These are phyloP conservation scores for Typhlichthys subterraneus DNA, from an alignment of 2,797 vertebrate species.

Conservation along the genomic window DNA sequence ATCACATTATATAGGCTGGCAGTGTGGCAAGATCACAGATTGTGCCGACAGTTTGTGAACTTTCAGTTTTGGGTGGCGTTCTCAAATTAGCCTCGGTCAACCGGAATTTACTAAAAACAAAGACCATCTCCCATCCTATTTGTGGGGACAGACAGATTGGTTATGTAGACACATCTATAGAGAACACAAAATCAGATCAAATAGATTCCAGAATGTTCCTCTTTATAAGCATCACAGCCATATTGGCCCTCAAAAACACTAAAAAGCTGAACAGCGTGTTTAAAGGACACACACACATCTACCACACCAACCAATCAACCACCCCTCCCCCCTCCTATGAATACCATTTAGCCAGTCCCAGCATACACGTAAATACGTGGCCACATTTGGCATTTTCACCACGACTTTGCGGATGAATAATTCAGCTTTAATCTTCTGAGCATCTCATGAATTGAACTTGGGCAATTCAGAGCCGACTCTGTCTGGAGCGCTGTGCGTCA, in stretches of 20 bases:
- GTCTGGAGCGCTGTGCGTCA: constrained; percentile 39
- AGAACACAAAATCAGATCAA: no score
- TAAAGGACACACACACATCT: not conserved
- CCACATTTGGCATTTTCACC: constrained; percentile 63
- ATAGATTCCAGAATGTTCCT: not conserved
- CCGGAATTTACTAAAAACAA: not conserved
- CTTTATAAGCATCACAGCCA: constrained; percentile 22
- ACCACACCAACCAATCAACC: not conserved
- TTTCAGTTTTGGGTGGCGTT: constrained; percentile 10
- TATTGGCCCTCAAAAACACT: constrained; percentile 27
- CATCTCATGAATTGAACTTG: constrained; percentile 52
- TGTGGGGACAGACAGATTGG: not conserved
- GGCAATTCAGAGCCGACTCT: constrained; percentile 38
- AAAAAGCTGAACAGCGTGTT: constrained; percentile 39
- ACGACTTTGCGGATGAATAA: constrained; percentile 66
- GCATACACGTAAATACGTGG: constrained; percentile 34
- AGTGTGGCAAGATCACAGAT: constrained; percentile 27
- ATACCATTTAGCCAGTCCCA: constrained; percentile 34
- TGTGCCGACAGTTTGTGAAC: constrained; percentile 23
- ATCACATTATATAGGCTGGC: constrained; percentile 22
- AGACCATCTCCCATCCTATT: not conserved
- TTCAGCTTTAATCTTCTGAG: constrained; percentile 60
- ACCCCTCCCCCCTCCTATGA: no score
- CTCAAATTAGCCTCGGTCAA: constrained; percentile 22
- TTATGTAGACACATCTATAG: not conserved